Conservation (phyloP, 2,888 invertebrate genomes). For the Eupithecia tripunctaria region DNA sequence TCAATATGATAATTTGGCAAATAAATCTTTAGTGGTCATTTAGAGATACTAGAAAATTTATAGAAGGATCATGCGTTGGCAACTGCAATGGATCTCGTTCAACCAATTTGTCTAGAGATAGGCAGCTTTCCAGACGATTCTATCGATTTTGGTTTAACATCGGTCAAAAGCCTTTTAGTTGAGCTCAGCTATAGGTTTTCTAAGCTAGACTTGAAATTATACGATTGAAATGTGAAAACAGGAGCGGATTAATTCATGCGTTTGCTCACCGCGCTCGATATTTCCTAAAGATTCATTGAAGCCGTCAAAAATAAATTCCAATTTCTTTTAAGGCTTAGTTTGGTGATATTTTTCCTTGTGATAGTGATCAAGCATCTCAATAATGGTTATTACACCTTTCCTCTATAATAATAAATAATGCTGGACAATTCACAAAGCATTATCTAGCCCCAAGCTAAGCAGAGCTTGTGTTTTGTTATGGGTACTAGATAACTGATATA, state of each 20-base stretch:
- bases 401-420: too few species aligned
- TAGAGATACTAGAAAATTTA: slow-evolving; percentile 10
- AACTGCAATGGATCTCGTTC: not conserved
- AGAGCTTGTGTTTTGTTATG: too few species aligned
- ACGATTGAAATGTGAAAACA: not conserved
- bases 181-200: not conserved
- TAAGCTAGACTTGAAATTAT: not conserved
- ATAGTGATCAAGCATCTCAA: not conserved
- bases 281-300: not conserved
- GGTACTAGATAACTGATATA: too few species aligned
- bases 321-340: not conserved
- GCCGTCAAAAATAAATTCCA: not conserved
- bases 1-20: slow-evolving; percentile 40
- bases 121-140: not conserved
- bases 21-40: slow-evolving; percentile 27
- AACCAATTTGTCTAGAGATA: slow-evolving; percentile 3
- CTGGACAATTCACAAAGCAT: too few species aligned
- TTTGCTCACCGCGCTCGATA: not conserved
- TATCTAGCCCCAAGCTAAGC: too few species aligned
- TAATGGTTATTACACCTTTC: too few species aligned
- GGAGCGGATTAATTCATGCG: not conserved
- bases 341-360: not conserved
- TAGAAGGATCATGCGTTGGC: slow-evolving; percentile 11
- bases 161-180: not conserved
- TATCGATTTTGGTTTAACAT: not conserved